Evolutionary conservation across 2,888 invertebrate genomes (phyloP).

Genomic region (Podabrus alpinus): DNA sequence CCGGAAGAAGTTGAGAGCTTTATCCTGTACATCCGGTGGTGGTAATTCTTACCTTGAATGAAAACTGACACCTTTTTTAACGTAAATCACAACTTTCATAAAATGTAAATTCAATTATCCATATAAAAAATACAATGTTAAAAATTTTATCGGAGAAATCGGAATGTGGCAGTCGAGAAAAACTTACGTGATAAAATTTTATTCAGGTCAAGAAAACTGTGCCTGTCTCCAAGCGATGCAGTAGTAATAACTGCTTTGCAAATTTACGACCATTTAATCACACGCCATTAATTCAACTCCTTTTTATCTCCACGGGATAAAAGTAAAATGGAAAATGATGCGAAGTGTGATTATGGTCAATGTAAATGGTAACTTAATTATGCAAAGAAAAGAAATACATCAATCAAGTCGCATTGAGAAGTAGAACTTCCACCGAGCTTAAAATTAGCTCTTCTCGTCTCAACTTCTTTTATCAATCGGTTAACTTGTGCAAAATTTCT

Average conservation of each 20-base stretch:
- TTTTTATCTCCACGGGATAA: background rate
- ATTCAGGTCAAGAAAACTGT: slow-evolving; percentile 8
- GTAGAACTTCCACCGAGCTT: too few species aligned
- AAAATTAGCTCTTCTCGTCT: background rate
- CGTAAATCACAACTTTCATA: background rate
- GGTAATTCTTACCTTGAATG: slow-evolving; percentile 3
- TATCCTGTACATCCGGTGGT: slow-evolving; percentile 12
- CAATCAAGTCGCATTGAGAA: background rate
- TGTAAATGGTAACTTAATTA: background rate
- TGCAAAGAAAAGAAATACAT: background rate
- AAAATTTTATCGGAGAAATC: background rate
- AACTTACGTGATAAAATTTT: background rate
- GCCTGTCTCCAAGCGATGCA: slow-evolving; percentile 7
- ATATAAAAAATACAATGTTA: background rate
- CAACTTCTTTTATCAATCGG: background rate
- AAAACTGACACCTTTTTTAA: background rate
- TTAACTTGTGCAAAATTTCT: background rate
- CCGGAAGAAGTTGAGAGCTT: slow-evolving; percentile 6
- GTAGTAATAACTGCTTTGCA: slow-evolving; percentile 3
- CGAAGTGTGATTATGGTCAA: background rate
- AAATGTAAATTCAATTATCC: background rate
- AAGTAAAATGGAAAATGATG: background rate
- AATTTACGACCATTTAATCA: slow-evolving; percentile 7
- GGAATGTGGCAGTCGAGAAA: background rate
- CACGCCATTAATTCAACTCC: background rate